Conservation (phyloP, 1,140 invertebrate species). For the Heterodera schachtii region DNA sequence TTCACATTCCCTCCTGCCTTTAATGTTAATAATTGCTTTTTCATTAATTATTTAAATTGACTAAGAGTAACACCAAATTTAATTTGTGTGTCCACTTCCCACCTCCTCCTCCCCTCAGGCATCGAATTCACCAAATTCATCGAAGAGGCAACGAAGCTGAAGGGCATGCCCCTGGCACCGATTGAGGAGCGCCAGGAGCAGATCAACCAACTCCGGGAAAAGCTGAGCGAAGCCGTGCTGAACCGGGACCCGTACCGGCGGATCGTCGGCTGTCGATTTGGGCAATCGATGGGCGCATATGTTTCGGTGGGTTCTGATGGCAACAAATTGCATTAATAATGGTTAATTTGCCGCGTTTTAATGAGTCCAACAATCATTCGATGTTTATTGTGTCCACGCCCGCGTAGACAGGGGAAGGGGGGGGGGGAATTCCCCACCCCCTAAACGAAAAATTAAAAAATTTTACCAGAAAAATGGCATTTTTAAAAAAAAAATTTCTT, state of each 20-base stretch:
- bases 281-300: conserved; percentile 67
- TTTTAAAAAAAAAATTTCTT: no score
- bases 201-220: conserved; percentile 10
- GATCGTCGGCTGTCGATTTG: conserved; percentile 50
- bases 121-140: conserved; percentile 30
- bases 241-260: conserved; percentile 20
- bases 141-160: conserved; percentile 21
- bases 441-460: no score
- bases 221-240: conserved; percentile 18
- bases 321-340: no score
- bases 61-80: conserved; percentile 14
- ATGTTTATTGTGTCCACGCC: no score
- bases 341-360: neutral
- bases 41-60: no score
- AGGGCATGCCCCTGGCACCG: neutral
- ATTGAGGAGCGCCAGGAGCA: conserved; percentile 10
- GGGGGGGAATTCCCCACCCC: no score
- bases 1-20: no score
- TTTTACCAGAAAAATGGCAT: no score
- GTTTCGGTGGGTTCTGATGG: conserved; percentile 54
- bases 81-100: no score
- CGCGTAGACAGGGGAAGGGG: no score
- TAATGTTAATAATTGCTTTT: no score
- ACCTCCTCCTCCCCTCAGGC: neutral
- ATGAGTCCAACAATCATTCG: no score